Percentiles rank a stretch among this genome's conserved stretches.
phyloP scores from a whole-genome alignment of 2,888 invertebrate genomes.

The Elaeidobius kamerunicus region DNA sequence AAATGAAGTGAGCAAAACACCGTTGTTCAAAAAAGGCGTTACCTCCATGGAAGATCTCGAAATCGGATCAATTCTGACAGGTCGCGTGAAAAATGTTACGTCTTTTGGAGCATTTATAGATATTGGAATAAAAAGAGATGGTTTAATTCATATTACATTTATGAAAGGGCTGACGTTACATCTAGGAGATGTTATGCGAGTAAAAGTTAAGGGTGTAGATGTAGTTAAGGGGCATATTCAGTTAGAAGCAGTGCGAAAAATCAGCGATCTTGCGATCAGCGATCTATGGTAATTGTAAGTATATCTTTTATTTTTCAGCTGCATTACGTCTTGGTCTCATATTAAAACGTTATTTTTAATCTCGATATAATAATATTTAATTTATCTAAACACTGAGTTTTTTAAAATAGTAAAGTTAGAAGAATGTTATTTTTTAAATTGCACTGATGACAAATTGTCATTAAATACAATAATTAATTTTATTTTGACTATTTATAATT shows the following conservation, averaged over 20 bases:
- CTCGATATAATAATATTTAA: too few relatives aligned
- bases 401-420: too few relatives aligned
- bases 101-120: conserved; percentile 93
- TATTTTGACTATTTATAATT: too few relatives aligned
- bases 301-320: too few relatives aligned
- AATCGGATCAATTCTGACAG: conserved; percentile 61
- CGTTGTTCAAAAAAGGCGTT: conserved; percentile 74
- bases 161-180: conserved; percentile 56
- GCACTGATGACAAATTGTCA: too few relatives aligned
- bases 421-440: too few relatives aligned
- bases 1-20: conserved; percentile 58
- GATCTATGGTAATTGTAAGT: too few relatives aligned
- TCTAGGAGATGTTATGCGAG: conserved; percentile 68
- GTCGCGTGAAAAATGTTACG: conserved; percentile 81
- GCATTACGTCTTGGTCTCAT: too few relatives aligned
- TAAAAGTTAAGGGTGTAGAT: conserved; percentile 60
- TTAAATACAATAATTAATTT: too few relatives aligned
- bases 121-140: conserved; percentile 70
- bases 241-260: conserved; percentile 38
- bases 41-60: conserved; percentile 64
- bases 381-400: too few relatives aligned
- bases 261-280: conserved; percentile 14
- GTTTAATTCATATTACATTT: conserved; percentile 65
- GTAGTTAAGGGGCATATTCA: conserved; percentile 55
- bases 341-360: too few relatives aligned